A percentile compares a stretch with the other conserved stretches of the same genome.
Evolutionary conservation across 1,140 invertebrate species (phyloP).

Genomic region (Hylaeus anthracinus): DNA sequence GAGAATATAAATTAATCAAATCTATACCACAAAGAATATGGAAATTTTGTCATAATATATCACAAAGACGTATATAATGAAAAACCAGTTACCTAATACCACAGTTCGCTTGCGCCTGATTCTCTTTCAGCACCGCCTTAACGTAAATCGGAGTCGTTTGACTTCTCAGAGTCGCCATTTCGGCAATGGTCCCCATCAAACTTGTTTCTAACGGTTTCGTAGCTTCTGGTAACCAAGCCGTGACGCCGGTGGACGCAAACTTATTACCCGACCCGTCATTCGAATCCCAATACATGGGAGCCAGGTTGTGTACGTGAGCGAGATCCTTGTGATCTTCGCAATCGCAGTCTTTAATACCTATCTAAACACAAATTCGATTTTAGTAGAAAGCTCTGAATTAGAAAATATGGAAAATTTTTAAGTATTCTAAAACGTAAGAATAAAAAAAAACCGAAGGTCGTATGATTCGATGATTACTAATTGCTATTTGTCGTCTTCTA

Average conservation of each 20-base stretch:
- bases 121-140: constrained; percentile 85
- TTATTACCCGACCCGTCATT: constrained; percentile 67
- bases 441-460: too few species aligned
- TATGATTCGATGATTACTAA: too few species aligned
- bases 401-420: too few species aligned
- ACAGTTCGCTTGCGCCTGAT: constrained; percentile 83
- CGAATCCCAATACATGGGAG: constrained; percentile 84
- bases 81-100: constrained; percentile 80
- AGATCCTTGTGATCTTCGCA: constrained; percentile 83
- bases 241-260: constrained; percentile 79
- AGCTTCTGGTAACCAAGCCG: constrained; percentile 84
- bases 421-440: too few species aligned
- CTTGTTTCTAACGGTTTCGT: constrained; percentile 73
- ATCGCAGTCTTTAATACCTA: constrained; percentile 74
- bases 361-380: constrained; percentile 60
- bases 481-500: too few species aligned
- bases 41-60: not conserved
- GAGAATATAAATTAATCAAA: too few species aligned
- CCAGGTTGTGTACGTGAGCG: constrained; percentile 84
- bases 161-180: constrained; percentile 82
- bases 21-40: too few species aligned
- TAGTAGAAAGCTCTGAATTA: too few species aligned
- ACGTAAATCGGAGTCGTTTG: constrained; percentile 86
- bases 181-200: constrained; percentile 80
- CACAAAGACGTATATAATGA: not conserved